Evolutionary conservation across 2,113 vertebrate species (phyloP).

Genomic region (Ptyas mucosa): DNA sequence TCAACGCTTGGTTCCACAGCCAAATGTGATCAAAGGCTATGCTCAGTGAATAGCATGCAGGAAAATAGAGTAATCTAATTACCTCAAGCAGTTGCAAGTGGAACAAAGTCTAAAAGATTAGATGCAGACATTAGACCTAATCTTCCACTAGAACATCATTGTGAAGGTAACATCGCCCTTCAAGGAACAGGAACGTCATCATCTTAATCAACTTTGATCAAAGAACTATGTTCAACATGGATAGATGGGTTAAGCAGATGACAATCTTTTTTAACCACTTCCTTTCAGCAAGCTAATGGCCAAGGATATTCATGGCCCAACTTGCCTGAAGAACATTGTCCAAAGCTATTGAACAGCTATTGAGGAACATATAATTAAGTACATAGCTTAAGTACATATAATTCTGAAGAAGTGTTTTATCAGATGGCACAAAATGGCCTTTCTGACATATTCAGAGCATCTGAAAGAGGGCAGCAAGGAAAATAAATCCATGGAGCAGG

Average conservation of each 20-base stretch:
- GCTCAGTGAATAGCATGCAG: background rate
- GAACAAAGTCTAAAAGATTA: background rate
- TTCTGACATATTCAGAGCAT: background rate
- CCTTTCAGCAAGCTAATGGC: background rate
- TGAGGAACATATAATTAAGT: background rate
- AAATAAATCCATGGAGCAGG: background rate
- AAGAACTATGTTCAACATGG: background rate
- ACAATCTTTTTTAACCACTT: background rate
- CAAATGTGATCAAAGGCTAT: background rate
- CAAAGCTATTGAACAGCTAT: background rate
- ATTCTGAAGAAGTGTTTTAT: background rate
- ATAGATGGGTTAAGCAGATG: background rate
- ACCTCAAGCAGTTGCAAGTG: background rate
- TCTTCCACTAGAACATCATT: background rate
- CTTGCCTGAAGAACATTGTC: background rate
- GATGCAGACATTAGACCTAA: background rate
- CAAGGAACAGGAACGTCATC: background rate
- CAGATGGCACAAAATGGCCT: background rate
- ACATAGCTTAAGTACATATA: background rate
- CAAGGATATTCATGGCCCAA: background rate
- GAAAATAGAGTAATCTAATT: constrained; percentile 5
- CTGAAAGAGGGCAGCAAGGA: too few relatives aligned
- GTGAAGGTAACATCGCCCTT: background rate
- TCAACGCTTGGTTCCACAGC: background rate
- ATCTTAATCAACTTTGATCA: background rate